Base-by-base conservation (phyloP, 2,797 vertebrate species). In the Hirundo rustica region DNA sequence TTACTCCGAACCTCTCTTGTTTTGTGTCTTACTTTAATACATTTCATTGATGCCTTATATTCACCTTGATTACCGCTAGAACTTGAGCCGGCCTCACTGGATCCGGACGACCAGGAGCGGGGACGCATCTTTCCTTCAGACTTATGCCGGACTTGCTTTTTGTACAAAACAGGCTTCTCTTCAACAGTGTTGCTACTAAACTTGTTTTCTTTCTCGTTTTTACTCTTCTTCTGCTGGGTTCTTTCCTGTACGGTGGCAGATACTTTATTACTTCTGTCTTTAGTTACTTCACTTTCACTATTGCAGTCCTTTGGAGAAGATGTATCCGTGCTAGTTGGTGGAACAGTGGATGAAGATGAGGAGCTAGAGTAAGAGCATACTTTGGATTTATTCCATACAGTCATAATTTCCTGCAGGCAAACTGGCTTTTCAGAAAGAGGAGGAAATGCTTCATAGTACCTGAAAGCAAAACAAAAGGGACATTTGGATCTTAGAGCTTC, bases 361-460 rank as follows among this genome's bases (percentile, higher is more conserved):
- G 99, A 99, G 97, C 99, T 99, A 82, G 99, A 99, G 98, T 99
- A 99, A 94, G 99, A 97, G 78, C 98, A 98, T 92, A 98, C 98
- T 98, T 99, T 99, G 79, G 99, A 98, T 97, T 99, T 99, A 98
- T 99, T 99, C 99, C 99, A 99, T 96, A 99, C 99, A 6, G 99
- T 99, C 99, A 99, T 99, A 91, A 99, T 99, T 98, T 99, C 99
- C 97, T 99, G 99, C 97, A 99, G 99, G 98, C 99, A 99, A 98
- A 99, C 99, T 75, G 99, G 98, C 97, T 99, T 99, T 97, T 99
- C 99, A 77, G 99, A 99, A 95, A 99, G 98, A 95, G 99, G 99
- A 97, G 99, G 99, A 97, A 99, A 99, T 42, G 99, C 99, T 98
- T 99, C 99, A 94, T 99, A 99, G 97, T 99, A 99, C 99, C 99